Evolutionary conservation across 92 coral and sea anemone genomes (phyloP), one percentile per base, ranked within the genome.

Genomic region (Parazoanthus swiftii): DNA sequence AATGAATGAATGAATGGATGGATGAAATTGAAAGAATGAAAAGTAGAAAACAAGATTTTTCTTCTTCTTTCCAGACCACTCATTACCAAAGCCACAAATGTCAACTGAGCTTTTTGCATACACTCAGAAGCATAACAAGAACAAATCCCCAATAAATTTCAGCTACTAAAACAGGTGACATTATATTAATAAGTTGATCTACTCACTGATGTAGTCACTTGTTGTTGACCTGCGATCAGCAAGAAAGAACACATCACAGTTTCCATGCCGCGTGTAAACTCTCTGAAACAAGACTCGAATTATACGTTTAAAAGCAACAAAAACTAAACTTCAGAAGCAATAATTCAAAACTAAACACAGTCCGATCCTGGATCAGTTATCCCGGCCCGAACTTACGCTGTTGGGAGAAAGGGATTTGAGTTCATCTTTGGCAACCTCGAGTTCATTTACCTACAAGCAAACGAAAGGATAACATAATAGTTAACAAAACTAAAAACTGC

Each of bases 181-280:
- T 18, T 1, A 65, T n/a, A n/a, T n/a, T n/a, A n/a, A 15, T 25
- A 37, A 2, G 25, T 1, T 29, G n/a, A 33, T 10, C 6, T 33
- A 84, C 87, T 84, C 79, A 84, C 87, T 84, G 14, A 43, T 43
- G 37, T 70, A 84, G 16, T 71, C 87, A 48, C 87, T 71, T 46
- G 79, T 71, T 84, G 67, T 56, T 68, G 77, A 7, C 48, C 68
- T 48, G 66, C 79, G 77, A 73, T 84, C 87, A 44, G 68, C 79
- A 38, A 71, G 87, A 44, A 84, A 84, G 29, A 84, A 84, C 46
- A 84, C 87, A 71, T 71, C 44, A 48, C 78, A 6, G 63, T 48
- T 84, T 21, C 87, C 87, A 16, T 72, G 78, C 37, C 79, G 35
- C 70, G 79, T 48, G 79, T 84, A 84, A 51, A 84, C 87, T 70